Evolutionary conservation across 2,113 vertebrate species (phyloP).

Genomic region (Geococcyx californianus): DNA sequence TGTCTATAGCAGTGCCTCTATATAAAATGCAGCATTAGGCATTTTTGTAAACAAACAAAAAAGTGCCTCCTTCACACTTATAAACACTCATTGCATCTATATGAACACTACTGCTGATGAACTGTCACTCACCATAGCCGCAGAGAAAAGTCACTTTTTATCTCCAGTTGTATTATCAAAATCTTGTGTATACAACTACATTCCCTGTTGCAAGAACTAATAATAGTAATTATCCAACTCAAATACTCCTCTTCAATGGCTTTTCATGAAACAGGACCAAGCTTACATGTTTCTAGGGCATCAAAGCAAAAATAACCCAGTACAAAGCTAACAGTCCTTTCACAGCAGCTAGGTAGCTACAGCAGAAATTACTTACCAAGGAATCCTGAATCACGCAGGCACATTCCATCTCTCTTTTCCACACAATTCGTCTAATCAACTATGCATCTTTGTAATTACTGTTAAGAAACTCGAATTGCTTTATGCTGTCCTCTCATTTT

Average conservation of each 20-base stretch:
- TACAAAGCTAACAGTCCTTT: not conserved
- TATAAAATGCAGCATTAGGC: not conserved
- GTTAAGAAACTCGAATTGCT: not conserved
- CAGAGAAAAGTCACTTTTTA: not conserved
- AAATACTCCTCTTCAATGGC: constrained; percentile 53
- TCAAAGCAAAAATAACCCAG: not conserved
- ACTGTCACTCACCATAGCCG: not conserved
- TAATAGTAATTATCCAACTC: constrained; percentile 40
- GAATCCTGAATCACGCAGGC: not conserved
- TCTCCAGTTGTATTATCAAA: rapidly evolving
- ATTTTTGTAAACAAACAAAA: not conserved
- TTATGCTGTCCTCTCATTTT: not conserved
- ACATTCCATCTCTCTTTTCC: not conserved
- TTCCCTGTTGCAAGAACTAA: constrained; percentile 63
- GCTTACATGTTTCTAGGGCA: constrained; percentile 54
- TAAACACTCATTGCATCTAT: constrained; percentile 21
- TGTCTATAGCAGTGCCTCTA: not conserved
- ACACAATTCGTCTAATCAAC: not conserved
- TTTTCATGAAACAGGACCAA: constrained; percentile 29
- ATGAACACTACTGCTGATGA: constrained; percentile 46
- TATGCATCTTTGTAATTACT: not conserved
- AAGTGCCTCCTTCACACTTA: constrained; percentile 64
- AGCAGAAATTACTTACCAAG: not conserved
- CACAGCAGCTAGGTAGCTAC: not conserved
- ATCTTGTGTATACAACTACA: constrained; percentile 9